Evolutionary conservation across 2,888 invertebrate species (phyloP), one percentile per base, ranked within the genome.

Genomic region (Dolichomitus sp.): DNA sequence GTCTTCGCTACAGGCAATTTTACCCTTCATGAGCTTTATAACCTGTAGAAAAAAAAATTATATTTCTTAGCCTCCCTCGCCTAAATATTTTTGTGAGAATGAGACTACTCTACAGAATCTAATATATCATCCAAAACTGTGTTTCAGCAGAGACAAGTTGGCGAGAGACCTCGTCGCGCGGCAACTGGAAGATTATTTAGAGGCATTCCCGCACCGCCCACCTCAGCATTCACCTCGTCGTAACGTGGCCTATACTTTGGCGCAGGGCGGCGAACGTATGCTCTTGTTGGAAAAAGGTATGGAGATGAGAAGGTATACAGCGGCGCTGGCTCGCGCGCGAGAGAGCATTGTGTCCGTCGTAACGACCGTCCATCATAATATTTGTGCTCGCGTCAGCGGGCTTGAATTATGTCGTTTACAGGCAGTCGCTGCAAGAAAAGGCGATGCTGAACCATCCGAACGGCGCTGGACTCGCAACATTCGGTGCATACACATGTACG

Each of bases 331-430:
- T 61, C 66, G 37, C 12, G 54, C 40, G 42, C 61, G 40, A 69
- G 19, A 14, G 52, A 40, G 81, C 61, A 73, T 78, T 78, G 80
- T 75, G 80, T 74, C 33, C 69, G 69, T 68, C 80, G 84, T 85
- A 86, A 86, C 84, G 86, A 82, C 84, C 87, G 88, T 90, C 86
- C 86, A 89, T 91, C 91, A 90, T 89, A 90, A 90, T 89, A 90
- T 90, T 91, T 91, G 89, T 90, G 89, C 85, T 87, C 85, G 86
- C 81, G 90, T 90, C 90, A 85, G 84, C 88, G 87, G 85, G 52
- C 84, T 89, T 89, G 89, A 90, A 90, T 90, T 89, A 89, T 90
- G 86, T 87, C 85, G 89, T 90, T n/a, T 88, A 90, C 82, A 66
- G 63, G 59, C 57, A 54, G 27, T 61, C 65, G 57, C 59, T 57